Evolutionary conservation across 2,888 invertebrate genomes (phyloP).

Genomic region (Noctua comes): DNA sequence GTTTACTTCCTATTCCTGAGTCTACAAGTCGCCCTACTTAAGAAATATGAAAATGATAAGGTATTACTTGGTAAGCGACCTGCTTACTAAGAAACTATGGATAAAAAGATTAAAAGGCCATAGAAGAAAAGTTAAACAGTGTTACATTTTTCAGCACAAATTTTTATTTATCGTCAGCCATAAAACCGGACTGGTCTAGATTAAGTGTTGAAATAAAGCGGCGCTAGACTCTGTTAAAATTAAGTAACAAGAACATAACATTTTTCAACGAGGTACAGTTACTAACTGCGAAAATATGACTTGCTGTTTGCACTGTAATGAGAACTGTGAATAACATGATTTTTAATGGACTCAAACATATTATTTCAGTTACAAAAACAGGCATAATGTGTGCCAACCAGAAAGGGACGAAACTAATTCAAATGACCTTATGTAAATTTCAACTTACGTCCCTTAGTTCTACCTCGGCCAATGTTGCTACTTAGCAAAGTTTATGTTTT

Average conservation of each 20-base stretch:
- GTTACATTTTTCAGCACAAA: constrained; percentile 35
- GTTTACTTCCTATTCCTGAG: constrained; percentile 67
- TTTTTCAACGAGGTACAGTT: constrained; percentile 15
- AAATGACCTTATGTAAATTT: constrained; percentile 58
- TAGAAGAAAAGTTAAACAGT: constrained; percentile 28
- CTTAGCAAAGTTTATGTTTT: constrained; percentile 53
- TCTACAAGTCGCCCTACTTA: constrained; percentile 63
- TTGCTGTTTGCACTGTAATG: constrained; percentile 21
- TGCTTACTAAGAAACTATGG: constrained; percentile 39
- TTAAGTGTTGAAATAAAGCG: constrained; percentile 43
- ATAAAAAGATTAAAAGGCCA: constrained; percentile 44
- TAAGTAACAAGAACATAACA: constrained; percentile 23
- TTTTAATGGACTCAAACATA: constrained; percentile 8
- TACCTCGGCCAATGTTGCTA: constrained; percentile 39
- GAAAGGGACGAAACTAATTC: constrained; percentile 43
- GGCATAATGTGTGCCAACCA: constrained; percentile 39
- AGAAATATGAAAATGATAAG: constrained; percentile 66
- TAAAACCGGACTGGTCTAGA: constrained; percentile 34
- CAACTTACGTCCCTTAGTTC: constrained; percentile 40
- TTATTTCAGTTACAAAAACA: constrained; percentile 29
- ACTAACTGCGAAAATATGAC: constrained; percentile 15
- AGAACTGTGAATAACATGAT: not conserved
- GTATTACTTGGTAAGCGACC: constrained; percentile 54
- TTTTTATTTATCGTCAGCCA: constrained; percentile 37
- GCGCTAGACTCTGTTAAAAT: constrained; percentile 17